A percentile compares a stretch with the other conserved stretches of the same genome.
phyloP scores from a whole-genome alignment of 2,888 invertebrate species.

The Corbicula japonica region DNA sequence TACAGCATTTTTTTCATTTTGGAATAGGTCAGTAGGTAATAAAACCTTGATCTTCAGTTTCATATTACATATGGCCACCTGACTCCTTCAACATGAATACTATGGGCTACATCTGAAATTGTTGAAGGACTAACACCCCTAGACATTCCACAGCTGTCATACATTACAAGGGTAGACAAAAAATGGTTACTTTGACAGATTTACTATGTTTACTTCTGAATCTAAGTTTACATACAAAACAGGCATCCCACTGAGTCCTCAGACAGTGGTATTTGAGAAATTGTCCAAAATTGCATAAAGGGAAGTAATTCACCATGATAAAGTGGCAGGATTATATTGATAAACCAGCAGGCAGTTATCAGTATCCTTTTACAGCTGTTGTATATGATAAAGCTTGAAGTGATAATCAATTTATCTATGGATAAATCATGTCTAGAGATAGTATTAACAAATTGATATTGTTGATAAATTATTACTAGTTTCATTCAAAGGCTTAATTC shows the following conservation, averaged over 20 bases:
- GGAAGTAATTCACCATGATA: conserved; percentile 8
- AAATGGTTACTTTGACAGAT: background rate
- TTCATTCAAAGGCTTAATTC: no score
- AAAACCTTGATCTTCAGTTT: no score
- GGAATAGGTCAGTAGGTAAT: no score
- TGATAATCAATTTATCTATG: background rate
- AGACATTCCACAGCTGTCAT: background rate
- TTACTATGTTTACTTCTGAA: background rate
- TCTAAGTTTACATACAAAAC: background rate
- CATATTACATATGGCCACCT: no score
- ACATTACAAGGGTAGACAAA: background rate
- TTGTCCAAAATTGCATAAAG: conserved; percentile 8
- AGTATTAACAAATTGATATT: background rate
- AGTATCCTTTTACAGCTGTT: conserved; percentile 13
- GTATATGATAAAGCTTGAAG: background rate
- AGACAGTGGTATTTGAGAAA: background rate
- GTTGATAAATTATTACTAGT: no score
- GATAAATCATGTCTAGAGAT: conserved; percentile 14
- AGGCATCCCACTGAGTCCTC: background rate
- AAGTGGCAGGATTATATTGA: background rate
- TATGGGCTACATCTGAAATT: no score
- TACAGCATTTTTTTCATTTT: no score
- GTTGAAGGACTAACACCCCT: no score
- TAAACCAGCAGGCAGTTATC: background rate
- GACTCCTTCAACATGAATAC: no score